Conservation (phyloP, 2,888 invertebrate genomes). For the Colostygia pectinataria region DNA sequence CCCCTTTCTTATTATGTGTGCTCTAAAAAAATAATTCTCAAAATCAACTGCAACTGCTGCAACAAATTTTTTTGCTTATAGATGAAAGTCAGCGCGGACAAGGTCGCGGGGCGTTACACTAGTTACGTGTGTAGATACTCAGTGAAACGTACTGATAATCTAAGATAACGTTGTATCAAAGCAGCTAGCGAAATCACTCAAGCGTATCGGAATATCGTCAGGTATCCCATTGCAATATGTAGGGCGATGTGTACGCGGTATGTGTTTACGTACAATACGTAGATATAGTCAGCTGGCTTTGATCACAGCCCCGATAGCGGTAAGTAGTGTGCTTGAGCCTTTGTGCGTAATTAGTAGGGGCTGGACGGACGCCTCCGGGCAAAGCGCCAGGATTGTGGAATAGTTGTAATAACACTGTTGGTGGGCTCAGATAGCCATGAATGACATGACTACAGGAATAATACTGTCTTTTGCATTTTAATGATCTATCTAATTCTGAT, state of each 20-base stretch:
- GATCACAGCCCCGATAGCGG: conserved; percentile 11
- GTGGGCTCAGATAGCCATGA: not conserved
- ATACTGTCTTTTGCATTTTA: too few relatives aligned
- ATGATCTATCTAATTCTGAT: too few relatives aligned
- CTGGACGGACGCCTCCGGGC: conserved; percentile 17
- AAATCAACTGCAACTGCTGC: too few relatives aligned
- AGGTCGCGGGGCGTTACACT: too few relatives aligned
- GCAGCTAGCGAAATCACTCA: conserved; percentile 4
- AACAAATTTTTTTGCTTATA: too few relatives aligned
- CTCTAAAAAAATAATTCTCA: too few relatives aligned
- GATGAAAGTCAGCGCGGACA: too few relatives aligned
- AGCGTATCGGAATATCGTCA: conserved; percentile 8
- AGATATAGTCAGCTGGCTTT: not conserved
- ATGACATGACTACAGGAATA: not conserved
- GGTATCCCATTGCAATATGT: conserved; percentile 7
- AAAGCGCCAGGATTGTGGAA: not conserved
- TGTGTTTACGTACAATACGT: not conserved
- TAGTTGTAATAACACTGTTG: not conserved
- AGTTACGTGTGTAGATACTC: too few relatives aligned
- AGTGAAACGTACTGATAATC: not conserved
- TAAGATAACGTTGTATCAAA: conserved; percentile 6
- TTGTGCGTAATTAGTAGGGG: conserved; percentile 13
- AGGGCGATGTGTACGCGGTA: not conserved
- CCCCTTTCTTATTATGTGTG: too few relatives aligned
- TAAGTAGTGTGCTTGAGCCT: conserved; percentile 16